phyloP scores from a whole-genome alignment of 1,140 invertebrate genomes.

The Drosophila suzukii region DNA sequence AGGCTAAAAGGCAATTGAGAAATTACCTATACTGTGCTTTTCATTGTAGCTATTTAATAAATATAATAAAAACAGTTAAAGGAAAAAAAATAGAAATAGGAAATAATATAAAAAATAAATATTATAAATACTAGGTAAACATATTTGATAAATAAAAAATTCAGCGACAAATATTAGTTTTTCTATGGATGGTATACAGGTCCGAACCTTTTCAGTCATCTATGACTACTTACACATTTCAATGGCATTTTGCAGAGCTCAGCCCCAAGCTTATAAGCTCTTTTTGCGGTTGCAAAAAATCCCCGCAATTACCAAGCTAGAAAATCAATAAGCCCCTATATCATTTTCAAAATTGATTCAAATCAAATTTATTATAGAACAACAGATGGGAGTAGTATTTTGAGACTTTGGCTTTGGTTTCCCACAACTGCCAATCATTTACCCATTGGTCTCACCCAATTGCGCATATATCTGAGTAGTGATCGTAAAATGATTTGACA shows the following conservation, averaged over 20 bases:
- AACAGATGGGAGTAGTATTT: background rate
- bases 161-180: background rate
- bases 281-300: conserved; percentile 6
- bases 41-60: no score
- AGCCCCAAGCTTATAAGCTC: background rate
- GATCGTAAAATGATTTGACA: conserved; percentile 60
- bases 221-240: background rate
- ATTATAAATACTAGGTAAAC: background rate
- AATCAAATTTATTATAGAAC: conserved; percentile 3
- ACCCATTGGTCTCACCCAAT: conserved; percentile 17
- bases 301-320: conserved; percentile 1
- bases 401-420: conserved; percentile 3
- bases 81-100: background rate
- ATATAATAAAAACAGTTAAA: no score
- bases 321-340: background rate
- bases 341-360: conserved; percentile 8
- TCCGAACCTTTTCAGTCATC: no score
- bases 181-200: background rate
- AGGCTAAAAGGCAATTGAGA: no score
- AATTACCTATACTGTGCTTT: no score
- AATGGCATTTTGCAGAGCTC: background rate
- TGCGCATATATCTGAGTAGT: background rate
- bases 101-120: background rate
- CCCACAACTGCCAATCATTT: conserved; percentile 12
- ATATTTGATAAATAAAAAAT: no score